phyloP scores from a whole-genome alignment of 1,140 invertebrate species.

The Aphelenchoides avenae region DNA sequence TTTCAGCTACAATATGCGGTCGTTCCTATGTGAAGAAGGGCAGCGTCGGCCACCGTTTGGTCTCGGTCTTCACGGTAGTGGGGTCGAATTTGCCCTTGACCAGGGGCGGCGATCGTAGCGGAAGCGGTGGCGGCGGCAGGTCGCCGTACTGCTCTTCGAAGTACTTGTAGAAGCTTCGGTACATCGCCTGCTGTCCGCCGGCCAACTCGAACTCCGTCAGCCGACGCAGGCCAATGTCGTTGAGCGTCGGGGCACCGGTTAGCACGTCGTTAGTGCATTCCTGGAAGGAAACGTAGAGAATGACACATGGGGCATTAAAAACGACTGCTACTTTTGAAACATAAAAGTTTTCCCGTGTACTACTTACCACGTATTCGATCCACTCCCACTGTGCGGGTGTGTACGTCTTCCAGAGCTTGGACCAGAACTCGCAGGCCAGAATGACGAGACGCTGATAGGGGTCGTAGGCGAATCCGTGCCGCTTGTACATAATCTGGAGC shows the following conservation, averaged over 20 bases:
- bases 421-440: conserved; percentile 25
- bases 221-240: conserved; percentile 61
- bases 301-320: too few relatives aligned
- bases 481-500: conserved; percentile 41
- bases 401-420: conserved; percentile 41
- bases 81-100: conserved; percentile 23
- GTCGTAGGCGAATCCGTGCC: conserved; percentile 48
- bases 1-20: too few relatives aligned
- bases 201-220: conserved; percentile 59
- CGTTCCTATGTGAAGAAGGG: too few relatives aligned
- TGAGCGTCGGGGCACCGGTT: conserved; percentile 58
- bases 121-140: conserved; percentile 35
- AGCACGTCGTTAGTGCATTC: conserved; percentile 60
- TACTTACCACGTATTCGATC: conserved; percentile 56
- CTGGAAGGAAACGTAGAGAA: conserved; percentile 43
- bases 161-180: conserved; percentile 13
- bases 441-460: conserved; percentile 37
- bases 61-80: conserved; percentile 3
- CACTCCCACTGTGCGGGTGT: conserved; percentile 49
- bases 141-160: conserved; percentile 44
- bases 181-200: conserved; percentile 32
- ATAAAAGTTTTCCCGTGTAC: conserved; percentile 6
- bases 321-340: too few relatives aligned
- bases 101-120: conserved; percentile 44
- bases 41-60: too few relatives aligned